Base-by-base conservation (phyloP, 2,113 vertebrate species). In the Otus sunia region DNA sequence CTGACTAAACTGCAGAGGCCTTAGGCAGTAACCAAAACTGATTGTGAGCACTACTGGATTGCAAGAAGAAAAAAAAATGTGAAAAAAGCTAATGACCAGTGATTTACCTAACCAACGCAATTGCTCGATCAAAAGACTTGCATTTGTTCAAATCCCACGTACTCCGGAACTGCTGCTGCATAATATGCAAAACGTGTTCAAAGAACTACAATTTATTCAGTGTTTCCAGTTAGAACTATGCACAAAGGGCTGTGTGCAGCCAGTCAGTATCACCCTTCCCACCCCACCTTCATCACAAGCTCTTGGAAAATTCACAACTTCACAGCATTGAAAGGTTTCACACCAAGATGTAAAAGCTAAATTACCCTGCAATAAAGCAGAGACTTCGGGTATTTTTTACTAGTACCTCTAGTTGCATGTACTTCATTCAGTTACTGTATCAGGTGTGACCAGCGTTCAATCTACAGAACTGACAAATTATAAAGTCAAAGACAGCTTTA, bases 1-100 rank as follows among this genome's bases (percentile, higher is more conserved):
- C 98, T 97, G 96, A 97, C 91, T 97, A 98, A 98, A 96, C 96
- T 98, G 98, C 97, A 98, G 97, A 98, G 97, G 97, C 94, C 97
- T 98, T 98, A 97, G 96, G 98, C 95, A 96, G 92, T 97, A 97
- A 95, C 84, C 97, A 97, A 95, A 97, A 95, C 93, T 98, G 97
- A 97, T 71, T 97, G 96, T 97, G 97, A 97, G 96, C 96, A 86
- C 97, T 98, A 98, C 97, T 96, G 91, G 72, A 98, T 97, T 97
- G 97, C 97, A 98, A 98, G 97, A 92, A 98, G 94, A 96, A 95
- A 96, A 94, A 94, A 95, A 76, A 88, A 90, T 81, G 96, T 97
- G 96, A 97, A 97, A 96, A 97, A 97, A 90, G 93, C 98, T 98
- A 95, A 75, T 52, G 94, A 97, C 95, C 97, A 98, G 88, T 96